phyloP scores from a whole-genome alignment of 2,888 invertebrate genomes.

The Cephus nigrinus region DNA sequence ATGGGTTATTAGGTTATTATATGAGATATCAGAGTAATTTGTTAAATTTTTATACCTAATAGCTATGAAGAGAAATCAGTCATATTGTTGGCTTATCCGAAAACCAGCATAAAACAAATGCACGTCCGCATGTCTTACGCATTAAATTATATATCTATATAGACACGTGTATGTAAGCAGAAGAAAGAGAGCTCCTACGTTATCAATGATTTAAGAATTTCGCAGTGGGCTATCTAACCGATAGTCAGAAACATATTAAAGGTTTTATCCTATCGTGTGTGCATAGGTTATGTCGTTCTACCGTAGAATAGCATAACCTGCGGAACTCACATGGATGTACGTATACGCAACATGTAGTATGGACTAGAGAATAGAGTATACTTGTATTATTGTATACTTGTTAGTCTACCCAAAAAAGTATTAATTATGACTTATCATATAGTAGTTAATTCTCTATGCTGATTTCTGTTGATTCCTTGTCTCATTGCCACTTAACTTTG shows the following conservation, averaged over 20 bases:
- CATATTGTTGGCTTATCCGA: neutral
- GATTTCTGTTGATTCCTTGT: neutral
- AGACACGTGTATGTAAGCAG: neutral
- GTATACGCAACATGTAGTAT: neutral
- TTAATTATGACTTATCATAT: neutral
- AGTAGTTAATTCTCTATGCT: neutral
- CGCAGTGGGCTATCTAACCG: conserved; percentile 12
- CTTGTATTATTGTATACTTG: neutral
- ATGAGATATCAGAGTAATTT: neutral
- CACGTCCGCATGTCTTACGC: neutral
- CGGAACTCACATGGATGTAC: neutral
- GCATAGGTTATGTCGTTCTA: neutral
- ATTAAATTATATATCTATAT: neutral
- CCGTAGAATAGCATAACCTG: neutral
- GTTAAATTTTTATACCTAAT: neutral
- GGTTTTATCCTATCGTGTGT: conserved; percentile 9
- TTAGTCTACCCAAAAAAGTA: neutral
- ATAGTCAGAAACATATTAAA: conserved; percentile 17
- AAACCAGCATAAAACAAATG: neutral
- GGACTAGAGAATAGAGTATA: neutral
- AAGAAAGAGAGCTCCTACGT: neutral
- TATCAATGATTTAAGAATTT: conserved; percentile 26
- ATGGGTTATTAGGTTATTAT: neutral
- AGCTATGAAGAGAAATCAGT: neutral
- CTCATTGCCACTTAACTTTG: neutral